phyloP scores from a whole-genome alignment of 2,113 vertebrate genomes.

The Gila orcuttii region DNA sequence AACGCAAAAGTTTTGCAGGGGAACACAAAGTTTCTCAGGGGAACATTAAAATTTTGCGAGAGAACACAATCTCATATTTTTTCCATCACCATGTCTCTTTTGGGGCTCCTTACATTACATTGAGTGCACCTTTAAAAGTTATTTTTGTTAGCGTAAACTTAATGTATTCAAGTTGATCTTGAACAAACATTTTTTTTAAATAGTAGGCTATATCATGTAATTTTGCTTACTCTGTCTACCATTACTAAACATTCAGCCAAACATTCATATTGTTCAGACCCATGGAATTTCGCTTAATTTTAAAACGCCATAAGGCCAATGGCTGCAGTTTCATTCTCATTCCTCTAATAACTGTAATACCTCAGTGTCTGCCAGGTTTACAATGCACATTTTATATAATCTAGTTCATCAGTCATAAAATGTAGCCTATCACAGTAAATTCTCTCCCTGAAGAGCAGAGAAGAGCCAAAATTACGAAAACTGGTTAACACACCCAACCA shows the following conservation, averaged over 20 bases:
- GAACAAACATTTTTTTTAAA: too few relatives aligned
- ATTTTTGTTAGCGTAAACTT: background rate
- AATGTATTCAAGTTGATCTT: background rate
- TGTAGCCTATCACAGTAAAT: background rate
- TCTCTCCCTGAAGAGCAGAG: background rate
- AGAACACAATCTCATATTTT: too few relatives aligned
- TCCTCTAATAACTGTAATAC: conserved; percentile 3
- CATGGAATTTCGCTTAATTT: background rate
- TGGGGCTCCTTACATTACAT: too few relatives aligned
- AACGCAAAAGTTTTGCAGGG: too few relatives aligned
- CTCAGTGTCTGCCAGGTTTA: background rate
- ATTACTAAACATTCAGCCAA: background rate
- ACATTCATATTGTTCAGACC: background rate
- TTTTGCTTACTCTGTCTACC: too few relatives aligned
- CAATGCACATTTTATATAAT: conserved; percentile 1
- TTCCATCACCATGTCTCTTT: too few relatives aligned
- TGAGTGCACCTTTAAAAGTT: background rate
- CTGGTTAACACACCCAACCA: background rate
- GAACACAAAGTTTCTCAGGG: too few relatives aligned
- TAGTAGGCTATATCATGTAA: too few relatives aligned
- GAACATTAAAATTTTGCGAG: too few relatives aligned
- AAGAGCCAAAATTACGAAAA: background rate
- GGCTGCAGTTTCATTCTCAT: background rate
- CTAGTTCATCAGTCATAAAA: conserved; percentile 21
- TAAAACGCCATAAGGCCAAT: background rate